Base-by-base conservation (phyloP, 2,888 invertebrate genomes). In the Idaea biselata region DNA sequence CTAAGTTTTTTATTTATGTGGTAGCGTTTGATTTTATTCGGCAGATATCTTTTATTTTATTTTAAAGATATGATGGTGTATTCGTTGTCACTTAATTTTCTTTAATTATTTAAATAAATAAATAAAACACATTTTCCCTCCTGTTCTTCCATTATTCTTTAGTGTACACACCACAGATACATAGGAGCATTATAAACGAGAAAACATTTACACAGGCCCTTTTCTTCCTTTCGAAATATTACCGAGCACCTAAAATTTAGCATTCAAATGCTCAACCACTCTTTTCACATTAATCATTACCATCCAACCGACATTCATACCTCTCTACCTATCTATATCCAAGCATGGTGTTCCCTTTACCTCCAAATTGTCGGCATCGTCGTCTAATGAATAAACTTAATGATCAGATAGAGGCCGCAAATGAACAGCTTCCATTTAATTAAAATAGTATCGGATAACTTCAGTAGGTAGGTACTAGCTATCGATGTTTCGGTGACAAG, bases 311-410 rank as follows among this genome's bases (percentile, higher is more conserved):
- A 7, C 5, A 44, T 44, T 11, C 11, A 44, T 44, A 44, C 11
- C 44, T 44, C 3, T 8, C 7, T 11, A 44, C 11, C 44, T 44
- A 44, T 44, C 11, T 44, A 44, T 14, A 44, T 3, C 44, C 3
- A 44, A 44, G 44, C 14, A 14, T 44, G 44, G 60, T 59, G 74
- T 70, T 61, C 65, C 63, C 25, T 59, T 32, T 69, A 69, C 68
- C 67, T 67, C 72, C 73, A 68, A 76, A 74, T 72, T 72, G 74
- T 73, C 75, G 69, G 62, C 44, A 44, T 44, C 44, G 44, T 66
- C 71, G 69, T 71, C 74, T 82, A 84, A 84, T 84, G 79, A 84
- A 84, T 80, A 84, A 84, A 84, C 81, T 84, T 84, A 79, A 81
- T 76, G 75, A 81, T 79, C 79, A 74, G 78, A 79, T 81, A 78